Evolutionary conservation across 2,888 invertebrate species (phyloP), one percentile per base, ranked within the genome.

Genomic region (Tipula unca): DNA sequence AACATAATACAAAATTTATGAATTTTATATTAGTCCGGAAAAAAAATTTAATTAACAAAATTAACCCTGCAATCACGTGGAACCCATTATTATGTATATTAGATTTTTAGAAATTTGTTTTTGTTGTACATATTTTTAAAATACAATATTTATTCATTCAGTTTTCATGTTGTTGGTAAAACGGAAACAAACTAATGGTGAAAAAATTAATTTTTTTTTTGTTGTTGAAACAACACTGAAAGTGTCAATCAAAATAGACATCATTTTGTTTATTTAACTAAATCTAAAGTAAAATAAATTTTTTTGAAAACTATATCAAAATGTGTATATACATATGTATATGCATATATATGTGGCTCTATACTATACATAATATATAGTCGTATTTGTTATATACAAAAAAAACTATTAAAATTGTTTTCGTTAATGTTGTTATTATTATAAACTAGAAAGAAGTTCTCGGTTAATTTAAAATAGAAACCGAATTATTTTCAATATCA

Each of bases 181-280:
- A 69, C 69, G 69, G 69, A 69, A 69, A 69, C 69, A 69, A 69
- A 69, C 69, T 69, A 69, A 69, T 69, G 69, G 69, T 69, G 25
- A 69, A 69, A 48, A 48, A n/a, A 48, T 17, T 25, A 25, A 10
- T 69, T 69, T 69, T 25, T 69, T 25, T 69, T 69, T 8, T 25
- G n/a, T 54, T 54, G 48, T 69, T 69, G 25, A 83, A 83, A 83
- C 17, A 83, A 83, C 83, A 83, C 32, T 83, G 35, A 83, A 83
- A 83, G 83, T 83, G 83, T 83, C 83, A 83, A 83, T 83, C 83
- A 83, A 83, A 83, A 83, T 32, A 83, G 83, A 83, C 83, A 35
- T 32, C 83, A 83, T 29, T 69, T 25, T 83, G 83, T 83, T 83
- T 83, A 83, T 83, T 83, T 83, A 83, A 69, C 69, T 69, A 69